Evolutionary conservation across 2,113 vertebrate genomes (phyloP).

Genomic region (Panthera leo): DNA sequence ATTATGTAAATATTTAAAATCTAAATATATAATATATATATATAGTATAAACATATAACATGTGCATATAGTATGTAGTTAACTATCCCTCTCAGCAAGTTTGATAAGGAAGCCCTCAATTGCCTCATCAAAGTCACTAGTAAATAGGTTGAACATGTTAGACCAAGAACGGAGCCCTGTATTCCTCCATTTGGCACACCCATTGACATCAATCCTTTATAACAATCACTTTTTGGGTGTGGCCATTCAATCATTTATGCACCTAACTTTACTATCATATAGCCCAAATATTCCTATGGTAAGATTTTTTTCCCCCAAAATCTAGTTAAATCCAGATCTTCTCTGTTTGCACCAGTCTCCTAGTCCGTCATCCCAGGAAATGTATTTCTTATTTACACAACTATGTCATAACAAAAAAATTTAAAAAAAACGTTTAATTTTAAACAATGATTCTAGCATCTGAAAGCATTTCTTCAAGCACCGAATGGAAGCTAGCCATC

Average conservation of each 20-base stretch:
- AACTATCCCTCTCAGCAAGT: not conserved
- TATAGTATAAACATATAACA: not conserved
- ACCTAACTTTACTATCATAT: not conserved
- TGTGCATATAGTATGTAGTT: not conserved
- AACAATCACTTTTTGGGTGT: not conserved
- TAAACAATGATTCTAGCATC: not conserved
- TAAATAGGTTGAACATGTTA: not conserved
- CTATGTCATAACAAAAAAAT: not conserved
- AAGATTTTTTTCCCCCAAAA: not conserved
- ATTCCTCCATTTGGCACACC: not conserved
- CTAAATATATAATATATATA: not conserved
- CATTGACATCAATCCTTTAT: not conserved
- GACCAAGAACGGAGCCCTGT: not conserved
- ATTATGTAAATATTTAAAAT: not conserved
- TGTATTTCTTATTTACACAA: not conserved
- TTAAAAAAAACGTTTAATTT: not conserved
- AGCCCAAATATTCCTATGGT: not conserved
- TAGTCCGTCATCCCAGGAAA: not conserved
- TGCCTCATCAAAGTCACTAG: slow-evolving; percentile 26
- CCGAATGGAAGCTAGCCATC: not conserved
- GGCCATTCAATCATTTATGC: not conserved
- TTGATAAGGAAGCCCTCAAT: slow-evolving; percentile 32
- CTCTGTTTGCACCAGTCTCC: not conserved
- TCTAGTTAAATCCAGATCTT: slow-evolving; percentile 18
- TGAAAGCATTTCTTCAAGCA: slow-evolving; percentile 3